A percentile compares a stretch with the other conserved stretches of the same genome.
phyloP scores from a whole-genome alignment of 2,888 invertebrate species.

The Drosophila acutilabella region DNA sequence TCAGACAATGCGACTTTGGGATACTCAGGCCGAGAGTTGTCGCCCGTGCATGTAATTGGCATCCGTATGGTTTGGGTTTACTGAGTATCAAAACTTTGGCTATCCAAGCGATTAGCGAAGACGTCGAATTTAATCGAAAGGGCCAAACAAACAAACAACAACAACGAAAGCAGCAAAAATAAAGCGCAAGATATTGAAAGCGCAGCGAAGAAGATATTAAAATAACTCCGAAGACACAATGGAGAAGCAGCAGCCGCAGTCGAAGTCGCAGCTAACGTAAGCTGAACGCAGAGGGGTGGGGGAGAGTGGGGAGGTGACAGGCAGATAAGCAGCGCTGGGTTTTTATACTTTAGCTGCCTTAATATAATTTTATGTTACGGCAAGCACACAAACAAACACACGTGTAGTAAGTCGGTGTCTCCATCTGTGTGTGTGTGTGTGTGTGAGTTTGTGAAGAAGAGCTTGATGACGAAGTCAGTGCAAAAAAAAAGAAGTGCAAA shows the following conservation, averaged over 20 bases:
- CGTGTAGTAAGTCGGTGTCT: constrained; percentile 24
- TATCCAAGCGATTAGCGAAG: constrained; percentile 57
- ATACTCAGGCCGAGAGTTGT: constrained; percentile 41
- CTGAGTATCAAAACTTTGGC: constrained; percentile 33
- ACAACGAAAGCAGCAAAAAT: constrained; percentile 18
- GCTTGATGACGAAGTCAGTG: constrained; percentile 65
- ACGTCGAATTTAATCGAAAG: constrained; percentile 30
- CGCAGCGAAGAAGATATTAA: constrained; percentile 66
- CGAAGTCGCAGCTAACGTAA: constrained; percentile 6
- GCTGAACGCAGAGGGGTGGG: neutral
- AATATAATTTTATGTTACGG: constrained; percentile 75
- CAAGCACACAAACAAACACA: constrained; percentile 62
- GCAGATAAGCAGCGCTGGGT: constrained; percentile 42
- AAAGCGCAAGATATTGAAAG: constrained; percentile 55
- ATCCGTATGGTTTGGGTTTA: constrained; percentile 1
- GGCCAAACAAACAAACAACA: constrained; percentile 20
- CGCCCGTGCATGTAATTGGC: constrained; percentile 48
- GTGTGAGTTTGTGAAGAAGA: constrained; percentile 37
- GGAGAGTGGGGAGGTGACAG: neutral
- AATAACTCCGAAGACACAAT: constrained; percentile 68
- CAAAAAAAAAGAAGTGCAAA: constrained; percentile 38
- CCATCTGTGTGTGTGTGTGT: neutral
- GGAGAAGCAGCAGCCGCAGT: constrained; percentile 27
- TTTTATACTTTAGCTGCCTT: constrained; percentile 50
- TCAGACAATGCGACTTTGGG: constrained; percentile 49